These are phyloP conservation scores for Drosophila mulleri DNA, from an alignment of 2,888 invertebrate genomes.

Conservation along the genomic window DNA sequence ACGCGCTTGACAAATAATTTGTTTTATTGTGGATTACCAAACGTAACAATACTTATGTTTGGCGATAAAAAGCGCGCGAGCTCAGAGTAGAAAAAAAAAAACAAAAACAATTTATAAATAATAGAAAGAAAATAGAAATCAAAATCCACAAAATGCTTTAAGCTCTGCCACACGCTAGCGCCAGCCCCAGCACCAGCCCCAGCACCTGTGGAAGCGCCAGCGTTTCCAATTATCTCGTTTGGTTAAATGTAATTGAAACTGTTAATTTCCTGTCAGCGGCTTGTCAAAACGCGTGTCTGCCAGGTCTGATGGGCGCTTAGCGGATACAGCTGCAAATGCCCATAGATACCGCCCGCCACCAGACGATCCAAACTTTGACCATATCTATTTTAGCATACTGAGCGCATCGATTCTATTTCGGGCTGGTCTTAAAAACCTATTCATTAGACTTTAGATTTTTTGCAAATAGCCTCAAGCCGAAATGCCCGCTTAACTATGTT, in stretches of 20 bases:
- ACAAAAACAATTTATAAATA: background rate
- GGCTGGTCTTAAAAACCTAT: constrained; percentile 62
- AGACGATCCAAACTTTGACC: constrained; percentile 44
- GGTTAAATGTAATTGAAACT: constrained; percentile 53
- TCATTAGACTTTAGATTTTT: constrained; percentile 43
- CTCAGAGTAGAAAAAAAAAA: constrained; percentile 11
- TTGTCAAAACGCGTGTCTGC: constrained; percentile 41
- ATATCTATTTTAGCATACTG: constrained; percentile 53
- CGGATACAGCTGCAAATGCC: constrained; percentile 5
- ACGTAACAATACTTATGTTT: constrained; percentile 47
- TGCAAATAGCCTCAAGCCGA: constrained; percentile 6
- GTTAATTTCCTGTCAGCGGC: constrained; percentile 60
- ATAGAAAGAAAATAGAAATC: constrained; percentile 11
- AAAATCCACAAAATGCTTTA: constrained; percentile 22
- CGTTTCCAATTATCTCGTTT: constrained; percentile 49
- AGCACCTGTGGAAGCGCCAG: constrained; percentile 21
- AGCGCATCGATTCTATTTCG: constrained; percentile 52
- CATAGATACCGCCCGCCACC: background rate
- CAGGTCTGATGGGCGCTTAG: constrained; percentile 18
- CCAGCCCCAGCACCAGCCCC: background rate
- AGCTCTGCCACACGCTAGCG: constrained; percentile 49
- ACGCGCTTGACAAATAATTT: constrained; percentile 66
- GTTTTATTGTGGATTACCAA: constrained; percentile 70
- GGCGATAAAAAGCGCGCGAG: constrained; percentile 34
- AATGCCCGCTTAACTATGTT: constrained; percentile 27